Conservation (phyloP, 2,888 invertebrate genomes). For the Epinotia ramella region DNA sequence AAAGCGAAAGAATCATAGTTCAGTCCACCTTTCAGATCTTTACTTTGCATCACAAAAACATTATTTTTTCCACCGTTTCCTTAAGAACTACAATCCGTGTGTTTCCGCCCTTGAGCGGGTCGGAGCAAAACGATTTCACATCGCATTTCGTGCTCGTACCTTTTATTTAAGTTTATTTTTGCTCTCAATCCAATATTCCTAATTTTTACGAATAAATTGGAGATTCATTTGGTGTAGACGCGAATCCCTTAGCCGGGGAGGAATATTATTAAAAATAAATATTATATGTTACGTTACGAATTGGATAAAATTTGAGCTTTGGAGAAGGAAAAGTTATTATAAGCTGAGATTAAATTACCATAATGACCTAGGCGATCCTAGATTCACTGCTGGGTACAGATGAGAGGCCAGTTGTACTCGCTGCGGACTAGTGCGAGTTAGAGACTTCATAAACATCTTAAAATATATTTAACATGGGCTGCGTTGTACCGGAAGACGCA, state of each 20-base stretch:
- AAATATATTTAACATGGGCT: too few species aligned
- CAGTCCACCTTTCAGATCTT: too few species aligned
- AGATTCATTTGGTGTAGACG: constrained; percentile 5
- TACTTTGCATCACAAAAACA: too few species aligned
- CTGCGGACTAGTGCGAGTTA: too few species aligned
- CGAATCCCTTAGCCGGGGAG: background rate
- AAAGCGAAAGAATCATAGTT: too few species aligned
- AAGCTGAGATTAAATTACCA: background rate
- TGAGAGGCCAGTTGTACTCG: too few species aligned
- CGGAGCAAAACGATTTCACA: constrained; percentile 59
- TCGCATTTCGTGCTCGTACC: constrained; percentile 49
- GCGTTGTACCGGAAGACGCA: too few species aligned
- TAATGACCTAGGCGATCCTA: too few species aligned
- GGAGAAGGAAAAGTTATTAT: background rate
- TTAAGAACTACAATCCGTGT: constrained; percentile 7
- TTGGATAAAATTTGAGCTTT: background rate
- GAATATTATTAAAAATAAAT: constrained; percentile 5
- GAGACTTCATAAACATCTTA: too few species aligned
- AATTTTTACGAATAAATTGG: constrained; percentile 50
- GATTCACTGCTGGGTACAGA: too few species aligned
- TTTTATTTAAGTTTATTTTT: constrained; percentile 58
- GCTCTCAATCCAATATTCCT: constrained; percentile 53
- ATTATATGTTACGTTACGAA: constrained; percentile 5
- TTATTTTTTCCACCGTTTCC: background rate
- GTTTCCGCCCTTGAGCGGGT: constrained; percentile 54